Evolutionary conservation across 1,140 invertebrate genomes (phyloP), one percentile per base, ranked within the genome.

Genomic region (Magallana gigas): DNA sequence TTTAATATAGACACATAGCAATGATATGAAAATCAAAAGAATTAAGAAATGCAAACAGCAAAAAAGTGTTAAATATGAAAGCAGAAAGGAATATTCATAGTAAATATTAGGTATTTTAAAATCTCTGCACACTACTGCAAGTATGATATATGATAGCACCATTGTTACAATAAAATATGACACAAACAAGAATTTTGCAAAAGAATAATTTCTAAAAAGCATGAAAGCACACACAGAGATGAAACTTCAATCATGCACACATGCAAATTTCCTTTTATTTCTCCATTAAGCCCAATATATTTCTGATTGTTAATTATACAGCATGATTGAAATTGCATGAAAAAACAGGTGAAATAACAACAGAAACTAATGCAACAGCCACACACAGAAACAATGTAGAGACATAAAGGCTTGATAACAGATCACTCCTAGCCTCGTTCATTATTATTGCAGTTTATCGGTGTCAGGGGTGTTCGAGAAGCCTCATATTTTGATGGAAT

Each of bases 391-490:
- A 8, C 11, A 81, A 56, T 18, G 18, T 18, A 57, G 0, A 8
- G 8, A 56, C 57, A 58, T 57, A 57, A 7, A 18, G 3, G 14
- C 18, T 0, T 56, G 57, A 23, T 18, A 64, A 16, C 18, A 16
- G 18, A 18, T 64, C 18, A 83, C 14, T 6, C 36, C 60, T 62
- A 58, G 36, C 12, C 14, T 81, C 11, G 81, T 59, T 58, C 8
- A 7, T 87, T 59, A 87, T 60, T 82, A 8, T 16, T 48, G 8
- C 56, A 86, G 59, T 89, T 86, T 64, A 89, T 56, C n/a, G 85
- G 86, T 16, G 85, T 62, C 57, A 89, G 71, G 58, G 88, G 88
- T 57, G 85, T 84, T 82, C 88, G 80, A 12, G 57, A 83, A 18
- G 64, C 58, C 56, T 18, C 16, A 76, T 29, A 48, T 64, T 84